Percentiles rank a stretch among this genome's conserved stretches.
Evolutionary conservation across 2,888 invertebrate species (phyloP).

Genomic region (Drosophila quasianomalipes): DNA sequence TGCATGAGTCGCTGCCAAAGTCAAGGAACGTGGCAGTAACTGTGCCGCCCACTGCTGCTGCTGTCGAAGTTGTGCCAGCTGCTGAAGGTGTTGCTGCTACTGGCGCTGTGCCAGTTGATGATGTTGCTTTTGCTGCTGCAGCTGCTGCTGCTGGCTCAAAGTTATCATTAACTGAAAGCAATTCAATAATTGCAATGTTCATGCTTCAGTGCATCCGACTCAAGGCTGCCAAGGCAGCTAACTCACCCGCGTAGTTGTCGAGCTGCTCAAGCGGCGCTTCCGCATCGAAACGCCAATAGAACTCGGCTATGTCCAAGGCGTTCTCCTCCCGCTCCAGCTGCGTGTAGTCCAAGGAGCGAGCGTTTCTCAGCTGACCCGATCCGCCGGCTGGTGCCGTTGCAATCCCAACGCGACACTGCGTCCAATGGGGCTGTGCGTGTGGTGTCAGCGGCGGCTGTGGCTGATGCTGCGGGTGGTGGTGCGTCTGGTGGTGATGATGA

Average conservation of each 20-base stretch:
- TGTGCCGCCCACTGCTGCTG: constrained; percentile 40
- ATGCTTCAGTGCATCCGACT: constrained; percentile 39
- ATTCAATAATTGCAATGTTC: constrained; percentile 36
- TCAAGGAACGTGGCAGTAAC: constrained; percentile 73
- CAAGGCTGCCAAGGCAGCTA: constrained; percentile 22
- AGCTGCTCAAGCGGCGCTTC: constrained; percentile 73
- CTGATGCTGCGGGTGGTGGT: constrained; percentile 37
- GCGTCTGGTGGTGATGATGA: constrained; percentile 39
- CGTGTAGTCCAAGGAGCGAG: constrained; percentile 84
- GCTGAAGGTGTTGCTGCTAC: constrained; percentile 17
- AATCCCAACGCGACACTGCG: constrained; percentile 68
- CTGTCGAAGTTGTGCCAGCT: constrained; percentile 17
- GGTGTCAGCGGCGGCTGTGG: constrained; percentile 50
- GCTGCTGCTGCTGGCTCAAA: constrained; percentile 36
- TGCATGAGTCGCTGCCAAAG: constrained; percentile 85
- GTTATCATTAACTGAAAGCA: constrained; percentile 48
- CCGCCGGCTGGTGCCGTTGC: constrained; percentile 32
- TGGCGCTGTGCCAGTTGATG: constrained; percentile 20
- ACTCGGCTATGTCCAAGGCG: constrained; percentile 83
- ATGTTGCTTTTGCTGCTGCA: constrained; percentile 7
- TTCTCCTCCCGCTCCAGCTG: constrained; percentile 82
- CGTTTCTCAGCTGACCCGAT: constrained; percentile 80
- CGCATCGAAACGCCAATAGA: constrained; percentile 84
- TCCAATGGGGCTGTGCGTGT: constrained; percentile 79
- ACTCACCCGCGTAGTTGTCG: constrained; percentile 66